phyloP scores from a whole-genome alignment of 2,113 vertebrate species.

The Archocentrus centrarchus region DNA sequence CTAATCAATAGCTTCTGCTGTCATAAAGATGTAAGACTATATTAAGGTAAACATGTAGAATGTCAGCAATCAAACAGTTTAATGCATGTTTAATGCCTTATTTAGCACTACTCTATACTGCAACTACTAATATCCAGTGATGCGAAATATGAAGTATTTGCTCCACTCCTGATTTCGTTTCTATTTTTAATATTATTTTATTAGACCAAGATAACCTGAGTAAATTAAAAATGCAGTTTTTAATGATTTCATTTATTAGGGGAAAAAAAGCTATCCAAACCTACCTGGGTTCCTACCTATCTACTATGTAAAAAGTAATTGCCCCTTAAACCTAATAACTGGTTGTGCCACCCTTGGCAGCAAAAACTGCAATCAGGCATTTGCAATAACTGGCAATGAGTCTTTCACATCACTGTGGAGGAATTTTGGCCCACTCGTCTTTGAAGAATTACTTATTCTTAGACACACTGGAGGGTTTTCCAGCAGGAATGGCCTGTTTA shows the following conservation, averaged over 20 bases:
- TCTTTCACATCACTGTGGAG: not conserved
- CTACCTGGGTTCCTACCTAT: not conserved
- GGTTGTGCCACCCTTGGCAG: not conserved
- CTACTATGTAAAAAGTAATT: not conserved
- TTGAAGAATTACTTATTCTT: not conserved
- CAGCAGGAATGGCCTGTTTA: too few species aligned
- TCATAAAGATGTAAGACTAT: too few species aligned
- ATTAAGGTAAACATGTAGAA: too few species aligned
- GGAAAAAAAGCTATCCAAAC: not conserved
- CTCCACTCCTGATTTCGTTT: not conserved
- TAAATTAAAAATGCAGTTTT: not conserved
- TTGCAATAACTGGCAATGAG: not conserved
- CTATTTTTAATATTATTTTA: not conserved
- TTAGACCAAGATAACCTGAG: not conserved
- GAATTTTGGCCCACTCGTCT: not conserved
- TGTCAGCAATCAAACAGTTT: not conserved
- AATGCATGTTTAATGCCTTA: not conserved
- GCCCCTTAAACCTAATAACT: not conserved
- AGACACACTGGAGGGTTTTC: too few species aligned
- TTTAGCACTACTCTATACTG: too few species aligned
- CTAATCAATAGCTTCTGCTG: too few species aligned
- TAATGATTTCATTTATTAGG: not conserved
- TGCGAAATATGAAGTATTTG: not conserved
- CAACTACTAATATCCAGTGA: not conserved
- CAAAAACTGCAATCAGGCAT: not conserved